These are phyloP conservation scores for Pseudoips prasinana DNA, from an alignment of 2,888 invertebrate genomes.

Conservation along the genomic window DNA sequence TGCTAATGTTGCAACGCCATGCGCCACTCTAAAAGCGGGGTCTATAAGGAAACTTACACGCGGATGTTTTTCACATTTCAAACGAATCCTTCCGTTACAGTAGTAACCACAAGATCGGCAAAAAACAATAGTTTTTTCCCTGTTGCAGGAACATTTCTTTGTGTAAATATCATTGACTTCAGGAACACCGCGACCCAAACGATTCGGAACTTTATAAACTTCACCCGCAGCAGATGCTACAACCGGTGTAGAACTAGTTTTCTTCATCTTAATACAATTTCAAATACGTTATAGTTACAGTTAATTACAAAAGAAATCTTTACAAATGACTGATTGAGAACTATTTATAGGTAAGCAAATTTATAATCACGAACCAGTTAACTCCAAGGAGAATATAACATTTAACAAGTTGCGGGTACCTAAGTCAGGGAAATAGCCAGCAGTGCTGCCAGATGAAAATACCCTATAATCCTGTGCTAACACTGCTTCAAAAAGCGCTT, in stretches of 20 bases:
- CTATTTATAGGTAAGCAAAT: too few relatives aligned
- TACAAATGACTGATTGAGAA: neutral
- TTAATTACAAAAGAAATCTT: neutral
- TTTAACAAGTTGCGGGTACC: too few relatives aligned
- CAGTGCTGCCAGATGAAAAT: too few relatives aligned
- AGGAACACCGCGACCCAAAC: constrained; percentile 67
- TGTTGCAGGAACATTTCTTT: constrained; percentile 61
- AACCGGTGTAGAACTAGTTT: constrained; percentile 52
- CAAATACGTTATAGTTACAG: too few relatives aligned
- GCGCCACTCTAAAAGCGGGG: too few relatives aligned
- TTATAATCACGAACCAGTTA: too few relatives aligned
- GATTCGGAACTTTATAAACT: constrained; percentile 43
- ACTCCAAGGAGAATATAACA: too few relatives aligned
- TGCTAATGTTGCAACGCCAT: too few relatives aligned
- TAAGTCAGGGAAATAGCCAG: too few relatives aligned
- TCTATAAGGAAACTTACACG: constrained; percentile 55
- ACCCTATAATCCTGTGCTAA: too few relatives aligned
- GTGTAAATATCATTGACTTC: constrained; percentile 46
- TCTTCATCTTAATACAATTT: constrained; percentile 6
- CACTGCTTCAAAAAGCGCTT: too few relatives aligned
- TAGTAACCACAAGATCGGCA: constrained; percentile 72
- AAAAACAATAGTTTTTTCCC: constrained; percentile 68
- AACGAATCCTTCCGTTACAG: constrained; percentile 69
- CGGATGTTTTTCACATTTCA: constrained; percentile 66
- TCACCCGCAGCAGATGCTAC: constrained; percentile 66